These are phyloP conservation scores for Morus bassanus DNA, from an alignment of 2,797 vertebrate genomes.

Conservation along the genomic window DNA sequence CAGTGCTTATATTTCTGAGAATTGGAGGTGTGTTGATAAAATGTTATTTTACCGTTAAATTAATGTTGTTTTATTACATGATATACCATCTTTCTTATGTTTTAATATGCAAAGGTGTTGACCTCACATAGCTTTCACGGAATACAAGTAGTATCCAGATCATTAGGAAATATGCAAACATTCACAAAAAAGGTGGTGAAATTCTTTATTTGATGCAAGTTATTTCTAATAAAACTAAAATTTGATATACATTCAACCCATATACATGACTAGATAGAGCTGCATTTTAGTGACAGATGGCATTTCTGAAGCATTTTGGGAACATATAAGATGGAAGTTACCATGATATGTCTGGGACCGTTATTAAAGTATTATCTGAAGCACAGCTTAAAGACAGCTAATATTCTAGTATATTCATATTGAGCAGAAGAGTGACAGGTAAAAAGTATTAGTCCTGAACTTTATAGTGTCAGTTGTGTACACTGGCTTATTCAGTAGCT, in stretches of 20 bases:
- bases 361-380: not conserved
- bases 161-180: not conserved
- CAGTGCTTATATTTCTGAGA: not conserved
- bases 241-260: not conserved
- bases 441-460: not conserved
- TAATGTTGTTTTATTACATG: not conserved
- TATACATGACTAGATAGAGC: not conserved
- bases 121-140: not conserved
- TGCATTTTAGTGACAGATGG: not conserved
- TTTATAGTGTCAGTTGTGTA: not conserved
- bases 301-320: not conserved
- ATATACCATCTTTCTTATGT: not conserved
- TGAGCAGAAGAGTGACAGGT: not conserved
- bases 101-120: not conserved
- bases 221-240: not conserved
- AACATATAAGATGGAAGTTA: not conserved
- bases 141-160: not conserved
- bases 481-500: not conserved
- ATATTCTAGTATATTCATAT: not conserved
- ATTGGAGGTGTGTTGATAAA: not conserved
- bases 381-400: not conserved
- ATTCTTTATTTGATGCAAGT: not conserved
- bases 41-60: not conserved
- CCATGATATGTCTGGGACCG: not conserved
- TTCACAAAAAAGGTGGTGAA: not conserved